Base-by-base conservation (phyloP, 2,888 invertebrate species). In the Salpingus planirostris region DNA sequence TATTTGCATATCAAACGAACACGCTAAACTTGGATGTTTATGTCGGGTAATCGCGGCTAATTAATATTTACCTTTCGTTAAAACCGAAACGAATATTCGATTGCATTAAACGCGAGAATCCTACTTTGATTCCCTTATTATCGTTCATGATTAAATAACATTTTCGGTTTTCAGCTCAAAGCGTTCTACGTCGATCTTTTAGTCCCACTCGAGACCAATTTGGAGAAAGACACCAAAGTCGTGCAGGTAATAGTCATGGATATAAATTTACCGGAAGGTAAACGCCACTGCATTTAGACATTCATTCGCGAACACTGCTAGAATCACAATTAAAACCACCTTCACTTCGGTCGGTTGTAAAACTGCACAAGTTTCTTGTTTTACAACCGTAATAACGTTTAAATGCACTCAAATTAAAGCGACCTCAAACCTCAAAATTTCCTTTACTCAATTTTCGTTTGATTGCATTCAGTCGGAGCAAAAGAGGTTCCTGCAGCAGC, bases 141-240 rank as follows among this genome's bases (percentile, higher is more conserved):
- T 38, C 33, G 33, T n/a, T n/a, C n/a, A n/a, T n/a, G n/a, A n/a
- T n/a, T 31, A 33, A n/a, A n/a, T n/a, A n/a, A n/a, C n/a, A n/a
- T n/a, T 36, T 46, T 49, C 52, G 6, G 51, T 42, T 49, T 73
- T 22, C 74, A 92, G 92, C 67, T 92, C 50, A 92, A 92, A 70
- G 90, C 90, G 14, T 91, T 92, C 66, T 91, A 92, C 69, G 90
- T 91, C 42, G 92, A 92, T 70, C 74, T 92, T 44, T 71, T 92
- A 54, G 88, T 90, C 47, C 92, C 92, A 50, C 71, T 92, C 66
- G 92, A 92, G 72, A 88, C 88, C 42, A 91, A 91, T 70, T 71
- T 91, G 59, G 91, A 91, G 66, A 90, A 90, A 65, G 91, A 91
- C 67, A 89, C 89, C 41, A 90, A 90, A 77, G 89, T 91, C 53